Conservation (phyloP, 64 coral and sea anemone species). For the Pachyseris speciosa region DNA sequence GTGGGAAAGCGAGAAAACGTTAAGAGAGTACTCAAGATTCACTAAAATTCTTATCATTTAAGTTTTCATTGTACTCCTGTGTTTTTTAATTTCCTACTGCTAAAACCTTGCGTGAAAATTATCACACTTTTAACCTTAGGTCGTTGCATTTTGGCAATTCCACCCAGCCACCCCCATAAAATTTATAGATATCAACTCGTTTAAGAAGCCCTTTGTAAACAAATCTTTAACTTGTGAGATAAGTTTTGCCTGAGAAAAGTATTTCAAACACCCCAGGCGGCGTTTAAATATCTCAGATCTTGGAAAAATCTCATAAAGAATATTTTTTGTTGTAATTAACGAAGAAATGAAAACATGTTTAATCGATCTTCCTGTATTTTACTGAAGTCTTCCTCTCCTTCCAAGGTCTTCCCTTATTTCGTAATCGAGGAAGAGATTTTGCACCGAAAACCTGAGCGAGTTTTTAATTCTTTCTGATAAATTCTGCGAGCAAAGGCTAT, state of each 20-base stretch:
- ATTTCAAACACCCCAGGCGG: neutral
- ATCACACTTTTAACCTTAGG: neutral
- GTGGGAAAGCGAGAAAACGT: too few species aligned
- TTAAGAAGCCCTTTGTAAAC: neutral
- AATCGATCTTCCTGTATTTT: constrained; percentile 41
- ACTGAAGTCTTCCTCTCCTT: neutral
- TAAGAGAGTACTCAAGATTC: neutral
- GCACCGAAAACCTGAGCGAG: neutral
- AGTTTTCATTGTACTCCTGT: neutral
- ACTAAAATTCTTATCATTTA: neutral
- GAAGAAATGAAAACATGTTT: neutral
- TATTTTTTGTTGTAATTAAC: neutral
- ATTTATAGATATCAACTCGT: neutral
- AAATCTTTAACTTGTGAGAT: neutral
- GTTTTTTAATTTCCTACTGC: neutral
- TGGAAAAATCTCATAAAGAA: neutral
- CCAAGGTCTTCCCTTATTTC: constrained; percentile 12
- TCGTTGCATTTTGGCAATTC: neutral
- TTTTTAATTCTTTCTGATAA: neutral
- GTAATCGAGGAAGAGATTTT: constrained; percentile 5
- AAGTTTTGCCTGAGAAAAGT: neutral
- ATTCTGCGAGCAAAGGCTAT: too few species aligned
- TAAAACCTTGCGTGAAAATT: neutral
- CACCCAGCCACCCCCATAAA: neutral
- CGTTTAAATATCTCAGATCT: neutral